Conservation (phyloP, 2,888 invertebrate species). For the Leptinotarsa tumamoca region DNA sequence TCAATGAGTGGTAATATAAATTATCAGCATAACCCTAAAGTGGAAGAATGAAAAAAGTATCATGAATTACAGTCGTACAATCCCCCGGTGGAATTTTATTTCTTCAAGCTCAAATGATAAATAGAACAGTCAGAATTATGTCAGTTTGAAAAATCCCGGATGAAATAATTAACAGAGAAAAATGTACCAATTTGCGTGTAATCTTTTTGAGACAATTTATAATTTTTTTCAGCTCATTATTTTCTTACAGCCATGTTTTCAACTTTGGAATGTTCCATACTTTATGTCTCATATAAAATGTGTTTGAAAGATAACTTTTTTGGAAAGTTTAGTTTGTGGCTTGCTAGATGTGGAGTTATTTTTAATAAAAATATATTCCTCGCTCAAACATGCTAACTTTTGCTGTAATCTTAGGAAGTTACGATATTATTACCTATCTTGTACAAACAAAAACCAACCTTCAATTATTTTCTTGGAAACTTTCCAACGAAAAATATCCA, state of each 20-base stretch:
- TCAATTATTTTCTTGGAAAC: background rate
- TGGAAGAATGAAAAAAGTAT: background rate
- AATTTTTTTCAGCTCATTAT: constrained; percentile 34
- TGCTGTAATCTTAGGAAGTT: background rate
- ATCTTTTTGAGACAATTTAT: constrained; percentile 41
- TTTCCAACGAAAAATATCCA: background rate
- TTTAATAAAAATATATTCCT: background rate
- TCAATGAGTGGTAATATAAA: background rate
- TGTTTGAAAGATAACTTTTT: constrained; percentile 14
- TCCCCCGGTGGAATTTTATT: background rate
- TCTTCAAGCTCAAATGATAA: constrained; percentile 20
- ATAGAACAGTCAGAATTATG: constrained; percentile 35
- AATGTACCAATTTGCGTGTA: constrained; percentile 44
- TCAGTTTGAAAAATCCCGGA: constrained; percentile 43
- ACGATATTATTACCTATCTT: background rate
- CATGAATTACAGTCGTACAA: background rate
- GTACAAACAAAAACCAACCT: background rate
- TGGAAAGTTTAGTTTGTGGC: background rate
- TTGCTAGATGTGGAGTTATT: background rate
- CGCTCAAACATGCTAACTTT: background rate
- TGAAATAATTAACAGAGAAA: constrained; percentile 46
- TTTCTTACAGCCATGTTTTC: background rate
- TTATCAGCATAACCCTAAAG: background rate
- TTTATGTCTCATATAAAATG: constrained; percentile 2
- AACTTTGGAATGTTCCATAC: background rate